These are phyloP conservation scores for Gasteruption jaculator DNA, from an alignment of 2,888 invertebrate genomes.

Conservation along the genomic window DNA sequence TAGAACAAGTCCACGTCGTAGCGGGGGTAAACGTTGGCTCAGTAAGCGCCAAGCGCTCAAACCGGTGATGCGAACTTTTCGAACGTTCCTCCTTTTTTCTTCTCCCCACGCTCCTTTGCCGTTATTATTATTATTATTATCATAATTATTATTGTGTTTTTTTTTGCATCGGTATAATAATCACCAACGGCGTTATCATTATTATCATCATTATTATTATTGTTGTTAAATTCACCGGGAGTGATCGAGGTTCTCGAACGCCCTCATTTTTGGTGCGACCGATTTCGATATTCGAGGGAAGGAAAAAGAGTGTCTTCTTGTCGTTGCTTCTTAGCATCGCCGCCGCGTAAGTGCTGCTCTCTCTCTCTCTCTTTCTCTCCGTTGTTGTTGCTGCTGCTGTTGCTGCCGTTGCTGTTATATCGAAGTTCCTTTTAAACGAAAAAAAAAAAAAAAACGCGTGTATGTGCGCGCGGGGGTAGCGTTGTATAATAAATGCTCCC, in stretches of 20 bases:
- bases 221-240: conserved; percentile 16
- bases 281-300: conserved; percentile 5
- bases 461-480: too few species aligned
- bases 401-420: too few species aligned
- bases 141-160: too few species aligned
- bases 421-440: conserved; percentile 11
- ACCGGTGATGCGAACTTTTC: conserved; percentile 17
- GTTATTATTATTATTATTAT: too few species aligned
- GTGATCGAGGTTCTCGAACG: conserved; percentile 3
- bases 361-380: conserved; percentile 9
- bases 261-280: conserved; percentile 8
- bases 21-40: conserved; percentile 31
- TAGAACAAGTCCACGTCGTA: too few species aligned
- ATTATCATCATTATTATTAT: too few species aligned
- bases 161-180: too few species aligned
- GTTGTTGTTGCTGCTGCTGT: conserved; percentile 17
- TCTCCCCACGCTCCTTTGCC: too few species aligned
- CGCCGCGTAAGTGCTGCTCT: conserved; percentile 1
- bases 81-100: conserved; percentile 6
- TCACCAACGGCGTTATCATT: too few species aligned
- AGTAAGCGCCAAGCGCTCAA: conserved; percentile 39
- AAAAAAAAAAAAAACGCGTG: conserved; percentile 14
- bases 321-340: too few species aligned
- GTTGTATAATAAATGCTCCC: too few species aligned
- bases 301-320: not conserved